Conservation (phyloP, 2,113 vertebrate species). For the Narcine bancroftii region DNA sequence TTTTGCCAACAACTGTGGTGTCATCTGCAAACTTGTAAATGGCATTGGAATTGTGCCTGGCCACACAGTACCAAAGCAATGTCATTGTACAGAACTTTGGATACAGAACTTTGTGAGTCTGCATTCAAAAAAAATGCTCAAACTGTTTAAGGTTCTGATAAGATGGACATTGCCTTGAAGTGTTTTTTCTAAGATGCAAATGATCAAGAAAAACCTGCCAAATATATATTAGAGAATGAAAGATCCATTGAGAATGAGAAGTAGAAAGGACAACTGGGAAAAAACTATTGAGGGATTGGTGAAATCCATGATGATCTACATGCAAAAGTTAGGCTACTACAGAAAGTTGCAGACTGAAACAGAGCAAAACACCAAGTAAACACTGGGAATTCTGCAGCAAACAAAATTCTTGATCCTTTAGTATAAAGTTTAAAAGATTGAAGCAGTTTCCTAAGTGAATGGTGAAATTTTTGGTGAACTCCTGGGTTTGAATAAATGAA, state of each 20-base stretch:
- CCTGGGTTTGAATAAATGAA: not conserved
- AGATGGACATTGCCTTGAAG: not conserved
- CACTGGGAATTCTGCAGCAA: not conserved
- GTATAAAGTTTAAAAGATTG: not conserved
- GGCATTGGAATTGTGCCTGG: too few species aligned
- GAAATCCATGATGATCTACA: not conserved
- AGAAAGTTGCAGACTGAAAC: not conserved
- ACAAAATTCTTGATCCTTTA: not conserved
- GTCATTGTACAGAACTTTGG: not conserved
- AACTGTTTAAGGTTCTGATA: not conserved
- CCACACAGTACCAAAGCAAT: too few species aligned
- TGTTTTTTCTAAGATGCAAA: not conserved
- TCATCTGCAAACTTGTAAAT: too few species aligned
- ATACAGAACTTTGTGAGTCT: not conserved
- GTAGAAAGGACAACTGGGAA: too few species aligned
- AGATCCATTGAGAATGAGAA: too few species aligned
- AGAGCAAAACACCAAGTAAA: not conserved
- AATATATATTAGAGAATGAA: too few species aligned
- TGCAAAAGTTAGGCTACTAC: not conserved
- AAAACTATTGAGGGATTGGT: too few species aligned
- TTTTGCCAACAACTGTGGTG: too few species aligned
- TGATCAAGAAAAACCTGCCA: not conserved
- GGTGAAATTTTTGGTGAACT: not conserved
- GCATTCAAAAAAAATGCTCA: not conserved
- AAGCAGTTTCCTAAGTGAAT: not conserved